phyloP scores from a whole-genome alignment of 2,113 vertebrate genomes.

The Heteronetta atricapilla region DNA sequence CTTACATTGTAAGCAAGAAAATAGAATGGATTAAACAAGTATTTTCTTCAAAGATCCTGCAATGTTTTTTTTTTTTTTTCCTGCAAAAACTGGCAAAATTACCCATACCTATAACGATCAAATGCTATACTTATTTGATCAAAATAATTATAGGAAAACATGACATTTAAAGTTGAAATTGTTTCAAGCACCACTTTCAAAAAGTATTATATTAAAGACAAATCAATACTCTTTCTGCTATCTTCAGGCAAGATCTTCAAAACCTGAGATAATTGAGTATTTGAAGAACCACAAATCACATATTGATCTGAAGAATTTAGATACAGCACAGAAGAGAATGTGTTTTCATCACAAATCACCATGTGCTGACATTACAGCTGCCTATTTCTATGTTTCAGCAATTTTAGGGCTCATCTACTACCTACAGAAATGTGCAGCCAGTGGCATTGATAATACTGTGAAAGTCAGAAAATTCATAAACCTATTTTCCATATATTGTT shows the following conservation, averaged over 20 bases:
- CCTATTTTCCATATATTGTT: constrained; percentile 35
- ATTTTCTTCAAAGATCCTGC: constrained; percentile 54
- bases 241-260: constrained; percentile 65
- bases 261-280: constrained; percentile 68
- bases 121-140: constrained; percentile 64
- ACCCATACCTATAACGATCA: constrained; percentile 43
- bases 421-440: constrained; percentile 1
- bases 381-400: constrained; percentile 40
- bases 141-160: constrained; percentile 74
- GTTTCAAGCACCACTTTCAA: constrained; percentile 61
- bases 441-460: not conserved
- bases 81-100: constrained; percentile 60
- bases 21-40: constrained; percentile 62
- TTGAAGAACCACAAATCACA: constrained; percentile 64
- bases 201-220: constrained; percentile 67
- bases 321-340: constrained; percentile 6
- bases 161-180: constrained; percentile 70
- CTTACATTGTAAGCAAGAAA: not conserved
- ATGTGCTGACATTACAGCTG: not conserved
- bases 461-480: constrained; percentile 50
- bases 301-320: constrained; percentile 64
- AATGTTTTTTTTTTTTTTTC: constrained; percentile 47
- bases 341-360: constrained; percentile 3
- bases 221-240: constrained; percentile 59
- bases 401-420: constrained; percentile 49